Evolutionary conservation across 2,888 invertebrate species (phyloP).

Genomic region (Andrena marginata): DNA sequence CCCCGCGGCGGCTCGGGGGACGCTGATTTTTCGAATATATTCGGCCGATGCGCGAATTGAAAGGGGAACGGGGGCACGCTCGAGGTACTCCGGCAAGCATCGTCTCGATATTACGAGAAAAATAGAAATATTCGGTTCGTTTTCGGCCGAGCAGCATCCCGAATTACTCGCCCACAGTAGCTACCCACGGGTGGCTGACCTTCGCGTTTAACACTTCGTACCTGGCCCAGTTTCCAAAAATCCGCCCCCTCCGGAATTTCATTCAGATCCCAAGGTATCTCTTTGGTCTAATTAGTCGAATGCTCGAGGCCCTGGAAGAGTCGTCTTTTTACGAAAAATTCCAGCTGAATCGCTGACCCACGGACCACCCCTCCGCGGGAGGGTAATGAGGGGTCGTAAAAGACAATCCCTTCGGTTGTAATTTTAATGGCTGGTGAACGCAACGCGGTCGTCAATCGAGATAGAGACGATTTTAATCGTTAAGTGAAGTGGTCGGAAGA

Average conservation of each 20-base stretch:
- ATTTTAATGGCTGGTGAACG: too few species aligned
- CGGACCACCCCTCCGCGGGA: too few species aligned
- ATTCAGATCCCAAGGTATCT: not conserved
- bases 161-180: not conserved
- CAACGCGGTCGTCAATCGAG: too few species aligned
- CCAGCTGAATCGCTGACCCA: too few species aligned
- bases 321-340: too few species aligned
- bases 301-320: too few species aligned
- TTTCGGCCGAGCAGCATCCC: not conserved
- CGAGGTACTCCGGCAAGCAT: slow-evolving; percentile 24
- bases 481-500: too few species aligned
- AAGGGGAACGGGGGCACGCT: slow-evolving; percentile 38
- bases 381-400: too few species aligned
- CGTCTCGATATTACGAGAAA: slow-evolving; percentile 35
- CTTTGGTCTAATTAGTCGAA: too few species aligned
- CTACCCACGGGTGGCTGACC: not conserved
- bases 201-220: not conserved
- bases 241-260: not conserved
- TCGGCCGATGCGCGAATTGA: slow-evolving; percentile 51
- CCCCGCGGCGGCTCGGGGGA: not conserved
- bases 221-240: not conserved
- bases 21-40: slow-evolving; percentile 34
- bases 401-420: too few species aligned
- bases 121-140: not conserved
- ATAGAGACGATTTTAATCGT: too few species aligned